A percentile compares a stretch with the other conserved stretches of the same genome.
Conservation (phyloP, 92 coral and sea anemone genomes). For the Palythoa caribaeorum region DNA sequence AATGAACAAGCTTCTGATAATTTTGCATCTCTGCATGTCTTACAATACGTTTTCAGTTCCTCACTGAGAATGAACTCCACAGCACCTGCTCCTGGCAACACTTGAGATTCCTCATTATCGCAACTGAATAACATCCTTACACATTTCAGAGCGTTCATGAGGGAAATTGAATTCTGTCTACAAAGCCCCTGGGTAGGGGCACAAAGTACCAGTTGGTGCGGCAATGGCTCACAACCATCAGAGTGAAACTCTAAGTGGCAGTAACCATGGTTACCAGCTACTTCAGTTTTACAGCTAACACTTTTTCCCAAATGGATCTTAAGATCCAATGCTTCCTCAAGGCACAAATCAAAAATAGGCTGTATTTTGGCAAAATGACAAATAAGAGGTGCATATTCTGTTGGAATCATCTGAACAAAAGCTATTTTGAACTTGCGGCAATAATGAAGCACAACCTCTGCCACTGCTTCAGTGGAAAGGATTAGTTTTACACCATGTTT, state of each 20-base stretch:
- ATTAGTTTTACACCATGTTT: conserved; percentile 70
- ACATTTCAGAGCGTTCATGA: conserved; percentile 75
- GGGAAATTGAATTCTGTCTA: conserved; percentile 77
- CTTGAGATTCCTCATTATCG: conserved; percentile 38
- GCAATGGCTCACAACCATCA: not conserved
- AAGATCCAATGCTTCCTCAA: conserved; percentile 44
- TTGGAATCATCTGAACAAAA: conserved; percentile 86
- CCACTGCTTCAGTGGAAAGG: conserved; percentile 72
- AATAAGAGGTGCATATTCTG: conserved; percentile 68
- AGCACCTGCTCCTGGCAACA: conserved; percentile 85
- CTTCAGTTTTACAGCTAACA: conserved; percentile 59
- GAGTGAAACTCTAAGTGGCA: conserved; percentile 55
- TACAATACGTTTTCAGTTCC: conserved; percentile 53
- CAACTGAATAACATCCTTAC: conserved; percentile 72
- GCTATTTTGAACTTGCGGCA: conserved; percentile 82
- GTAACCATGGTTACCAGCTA: conserved; percentile 66
- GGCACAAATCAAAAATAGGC: conserved; percentile 55
- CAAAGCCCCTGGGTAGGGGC: conserved; percentile 87
- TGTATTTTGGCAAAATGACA: conserved; percentile 70
- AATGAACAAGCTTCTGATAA: conserved; percentile 66
- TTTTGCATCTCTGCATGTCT: conserved; percentile 32
- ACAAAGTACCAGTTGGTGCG: conserved; percentile 73
- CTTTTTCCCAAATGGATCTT: conserved; percentile 72
- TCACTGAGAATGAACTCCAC: conserved; percentile 74
- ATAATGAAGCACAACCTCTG: conserved; percentile 76